Evolutionary conservation across 1,140 invertebrate genomes (phyloP).

Genomic region (Drosophila miranda): DNA sequence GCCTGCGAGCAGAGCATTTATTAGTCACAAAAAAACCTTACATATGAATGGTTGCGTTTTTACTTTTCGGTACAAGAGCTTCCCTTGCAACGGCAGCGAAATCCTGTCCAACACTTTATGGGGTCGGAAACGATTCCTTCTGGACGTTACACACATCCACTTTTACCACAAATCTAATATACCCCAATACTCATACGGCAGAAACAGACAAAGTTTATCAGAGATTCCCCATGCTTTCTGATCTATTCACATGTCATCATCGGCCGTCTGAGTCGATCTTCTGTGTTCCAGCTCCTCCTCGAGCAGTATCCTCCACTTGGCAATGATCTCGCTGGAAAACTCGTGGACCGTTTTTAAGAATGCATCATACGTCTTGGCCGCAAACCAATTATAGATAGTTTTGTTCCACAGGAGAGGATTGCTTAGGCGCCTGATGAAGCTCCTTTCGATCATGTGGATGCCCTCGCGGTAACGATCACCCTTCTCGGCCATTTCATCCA

Average conservation of each 20-base stretch:
- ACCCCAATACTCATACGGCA: no score
- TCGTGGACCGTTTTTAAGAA: constrained; percentile 54
- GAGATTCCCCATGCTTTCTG: fast-evolving
- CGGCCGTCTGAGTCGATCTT: not conserved
- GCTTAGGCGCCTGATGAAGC: constrained; percentile 54
- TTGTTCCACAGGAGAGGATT: constrained; percentile 62
- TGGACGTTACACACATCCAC: no score
- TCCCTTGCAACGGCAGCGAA: no score
- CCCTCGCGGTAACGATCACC: constrained; percentile 68
- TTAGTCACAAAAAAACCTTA: no score
- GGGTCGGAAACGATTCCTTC: no score
- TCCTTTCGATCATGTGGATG: constrained; percentile 63
- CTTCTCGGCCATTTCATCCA: constrained; percentile 68
- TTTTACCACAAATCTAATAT: no score
- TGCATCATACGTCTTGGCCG: constrained; percentile 37
- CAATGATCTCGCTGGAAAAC: constrained; percentile 74
- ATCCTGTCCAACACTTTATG: no score
- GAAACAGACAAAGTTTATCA: fast-evolving
- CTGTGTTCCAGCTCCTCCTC: constrained; percentile 23
- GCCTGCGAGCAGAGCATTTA: no score
- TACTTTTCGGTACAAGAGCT: no score
- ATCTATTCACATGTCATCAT: constrained; percentile 51
- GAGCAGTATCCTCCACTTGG: constrained; percentile 54
- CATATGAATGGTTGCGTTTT: no score
- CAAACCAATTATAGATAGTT: constrained; percentile 54